Conservation (phyloP, 2,113 vertebrate species). For the Tylochromis polylepis region DNA sequence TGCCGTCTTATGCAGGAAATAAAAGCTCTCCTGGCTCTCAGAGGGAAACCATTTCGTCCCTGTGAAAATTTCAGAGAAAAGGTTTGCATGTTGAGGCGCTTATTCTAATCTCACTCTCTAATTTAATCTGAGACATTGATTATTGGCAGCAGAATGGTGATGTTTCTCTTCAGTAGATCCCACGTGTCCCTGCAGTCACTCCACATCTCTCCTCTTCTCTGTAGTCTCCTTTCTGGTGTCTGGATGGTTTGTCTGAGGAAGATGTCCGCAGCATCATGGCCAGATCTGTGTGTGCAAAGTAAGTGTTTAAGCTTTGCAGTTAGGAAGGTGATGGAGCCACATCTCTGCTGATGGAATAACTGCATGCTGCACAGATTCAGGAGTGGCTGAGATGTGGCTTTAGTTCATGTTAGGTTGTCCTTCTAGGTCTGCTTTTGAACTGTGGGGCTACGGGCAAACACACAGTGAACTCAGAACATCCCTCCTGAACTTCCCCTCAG, state of each 20-base stretch:
- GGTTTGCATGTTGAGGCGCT: slow-evolving; percentile 55
- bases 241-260: slow-evolving; percentile 84
- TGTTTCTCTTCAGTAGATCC: neutral
- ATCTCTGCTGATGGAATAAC: neutral
- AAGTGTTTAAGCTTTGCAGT: slow-evolving; percentile 44
- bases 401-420: neutral
- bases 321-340: neutral
- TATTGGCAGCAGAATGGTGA: neutral
- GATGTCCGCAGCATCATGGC: slow-evolving; percentile 86
- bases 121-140: neutral
- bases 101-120: neutral
- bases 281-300: slow-evolving; percentile 97
- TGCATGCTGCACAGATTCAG: neutral
- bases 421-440: slow-evolving; percentile 91
- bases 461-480: slow-evolving; percentile 81
- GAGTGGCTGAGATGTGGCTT: neutral
- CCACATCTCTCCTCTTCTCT: neutral
- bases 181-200: neutral
- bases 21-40: slow-evolving; percentile 83
- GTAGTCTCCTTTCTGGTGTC: slow-evolving; percentile 94
- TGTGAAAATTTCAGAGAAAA: slow-evolving; percentile 78
- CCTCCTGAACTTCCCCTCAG: slow-evolving; percentile 79
- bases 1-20: slow-evolving; percentile 78
- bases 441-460: slow-evolving; percentile 91
- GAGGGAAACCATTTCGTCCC: slow-evolving; percentile 75